These are phyloP conservation scores for Lithodes maja DNA, from an alignment of 2,888 invertebrate species.

Conservation along the genomic window DNA sequence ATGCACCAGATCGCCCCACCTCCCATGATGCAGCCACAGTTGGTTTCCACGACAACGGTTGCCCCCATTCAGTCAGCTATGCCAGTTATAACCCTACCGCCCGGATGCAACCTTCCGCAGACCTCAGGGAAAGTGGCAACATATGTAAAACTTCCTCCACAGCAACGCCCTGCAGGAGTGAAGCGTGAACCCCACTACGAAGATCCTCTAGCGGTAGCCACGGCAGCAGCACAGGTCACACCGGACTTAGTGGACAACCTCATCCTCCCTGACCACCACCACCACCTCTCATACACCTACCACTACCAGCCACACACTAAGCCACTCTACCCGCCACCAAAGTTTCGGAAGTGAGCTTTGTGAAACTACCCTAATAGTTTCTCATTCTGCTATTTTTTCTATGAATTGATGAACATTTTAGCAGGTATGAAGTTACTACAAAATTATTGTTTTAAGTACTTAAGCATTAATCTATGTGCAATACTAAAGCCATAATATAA, in stretches of 20 bases:
- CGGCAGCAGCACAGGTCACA: conserved; percentile 63
- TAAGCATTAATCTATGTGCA: too few species aligned
- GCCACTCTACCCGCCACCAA: conserved; percentile 19
- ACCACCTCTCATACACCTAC: conserved; percentile 25
- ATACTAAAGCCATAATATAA: too few species aligned
- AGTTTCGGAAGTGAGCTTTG: conserved; percentile 31
- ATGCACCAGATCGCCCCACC: conserved; percentile 52
- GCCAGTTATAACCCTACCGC: conserved; percentile 45
- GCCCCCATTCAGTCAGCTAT: conserved; percentile 36
- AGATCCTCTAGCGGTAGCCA: conserved; percentile 62
- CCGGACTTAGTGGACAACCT: conserved; percentile 61
- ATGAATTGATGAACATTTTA: too few species aligned
- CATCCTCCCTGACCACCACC: conserved; percentile 48
- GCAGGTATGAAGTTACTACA: too few species aligned
- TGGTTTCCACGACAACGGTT: conserved; percentile 28
- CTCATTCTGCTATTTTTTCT: too few species aligned
- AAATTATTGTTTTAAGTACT: too few species aligned
- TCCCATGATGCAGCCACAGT: conserved; percentile 2
- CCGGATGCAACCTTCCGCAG: conserved; percentile 36
- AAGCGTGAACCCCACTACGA: conserved; percentile 43
- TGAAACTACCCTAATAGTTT: too few species aligned
- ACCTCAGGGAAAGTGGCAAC: conserved; percentile 48
- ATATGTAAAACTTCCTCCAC: conserved; percentile 55
- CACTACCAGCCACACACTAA: background rate
- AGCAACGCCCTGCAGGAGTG: conserved; percentile 41